Percentiles rank a stretch among this genome's conserved stretches.
Evolutionary conservation across 2,113 vertebrate genomes (phyloP).

Genomic region (Buteo buteo): DNA sequence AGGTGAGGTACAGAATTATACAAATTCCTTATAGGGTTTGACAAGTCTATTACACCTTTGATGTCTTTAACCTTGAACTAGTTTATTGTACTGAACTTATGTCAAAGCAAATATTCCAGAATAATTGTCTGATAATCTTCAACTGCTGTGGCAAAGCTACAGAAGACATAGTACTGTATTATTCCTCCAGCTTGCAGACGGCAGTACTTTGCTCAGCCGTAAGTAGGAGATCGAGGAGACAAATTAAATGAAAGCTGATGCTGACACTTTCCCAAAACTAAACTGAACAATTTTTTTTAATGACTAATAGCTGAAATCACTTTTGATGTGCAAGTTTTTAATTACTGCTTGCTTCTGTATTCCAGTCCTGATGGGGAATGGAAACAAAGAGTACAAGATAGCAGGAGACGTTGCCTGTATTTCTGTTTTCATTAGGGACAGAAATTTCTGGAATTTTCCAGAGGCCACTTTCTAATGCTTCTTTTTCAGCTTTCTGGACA

Average conservation of each 20-base stretch:
- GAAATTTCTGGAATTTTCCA: not conserved
- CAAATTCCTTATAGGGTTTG: constrained; percentile 19
- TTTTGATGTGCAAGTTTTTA: not conserved
- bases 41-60: constrained; percentile 40
- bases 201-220: not conserved
- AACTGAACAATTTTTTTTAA: not conserved
- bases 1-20: not conserved
- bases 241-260: not conserved
- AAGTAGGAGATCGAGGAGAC: not conserved
- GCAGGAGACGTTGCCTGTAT: not conserved
- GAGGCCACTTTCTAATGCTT: not conserved
- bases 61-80: constrained; percentile 41
- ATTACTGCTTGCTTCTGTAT: not conserved
- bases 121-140: constrained; percentile 16
- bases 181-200: not conserved
- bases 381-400: not conserved
- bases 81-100: constrained; percentile 16
- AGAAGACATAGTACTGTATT: not conserved
- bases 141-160: not conserved
- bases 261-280: not conserved
- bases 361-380: not conserved
- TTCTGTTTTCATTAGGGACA: not conserved
- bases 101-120: constrained; percentile 25
- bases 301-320: not conserved
- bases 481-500: not conserved